phyloP scores from a whole-genome alignment of 2,888 invertebrate species.

The Drosophila prostipennis region DNA sequence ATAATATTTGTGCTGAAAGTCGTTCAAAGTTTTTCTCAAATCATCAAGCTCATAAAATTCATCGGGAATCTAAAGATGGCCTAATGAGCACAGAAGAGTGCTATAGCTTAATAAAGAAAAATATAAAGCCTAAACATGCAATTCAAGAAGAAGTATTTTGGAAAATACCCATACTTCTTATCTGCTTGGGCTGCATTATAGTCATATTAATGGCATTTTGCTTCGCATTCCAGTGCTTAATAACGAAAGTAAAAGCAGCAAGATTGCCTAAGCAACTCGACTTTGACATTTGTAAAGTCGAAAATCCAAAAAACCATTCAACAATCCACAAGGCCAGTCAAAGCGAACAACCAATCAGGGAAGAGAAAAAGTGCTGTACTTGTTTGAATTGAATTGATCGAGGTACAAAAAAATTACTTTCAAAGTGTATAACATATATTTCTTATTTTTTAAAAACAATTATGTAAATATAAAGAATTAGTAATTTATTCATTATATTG shows the following conservation, averaged over 20 bases:
- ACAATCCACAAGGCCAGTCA: neutral
- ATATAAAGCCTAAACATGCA: neutral
- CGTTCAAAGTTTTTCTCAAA: slow-evolving; percentile 10
- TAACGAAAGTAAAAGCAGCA: neutral
- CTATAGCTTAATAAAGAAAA: slow-evolving; percentile 51
- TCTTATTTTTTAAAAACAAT: neutral
- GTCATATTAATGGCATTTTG: slow-evolving; percentile 23
- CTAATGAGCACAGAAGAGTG: slow-evolving; percentile 58
- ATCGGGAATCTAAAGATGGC: neutral
- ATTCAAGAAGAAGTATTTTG: slow-evolving; percentile 48
- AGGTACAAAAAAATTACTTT: too few relatives aligned
- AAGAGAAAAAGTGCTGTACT: neutral
- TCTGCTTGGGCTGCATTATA: slow-evolving; percentile 39
- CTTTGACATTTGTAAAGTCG: slow-evolving; percentile 11
- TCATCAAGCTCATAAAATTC: neutral
- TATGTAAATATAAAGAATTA: too few relatives aligned
- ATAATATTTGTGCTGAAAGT: slow-evolving; percentile 19
- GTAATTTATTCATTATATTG: too few relatives aligned
- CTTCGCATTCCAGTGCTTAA: slow-evolving; percentile 23
- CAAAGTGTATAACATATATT: neutral
- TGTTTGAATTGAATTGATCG: neutral
- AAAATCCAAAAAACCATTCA: neutral
- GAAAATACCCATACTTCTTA: slow-evolving; percentile 55
- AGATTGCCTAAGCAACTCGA: neutral
- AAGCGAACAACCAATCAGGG: neutral